These are phyloP conservation scores for Pygoscelis antarcticus DNA, from an alignment of 2,113 vertebrate genomes.

Conservation along the genomic window DNA sequence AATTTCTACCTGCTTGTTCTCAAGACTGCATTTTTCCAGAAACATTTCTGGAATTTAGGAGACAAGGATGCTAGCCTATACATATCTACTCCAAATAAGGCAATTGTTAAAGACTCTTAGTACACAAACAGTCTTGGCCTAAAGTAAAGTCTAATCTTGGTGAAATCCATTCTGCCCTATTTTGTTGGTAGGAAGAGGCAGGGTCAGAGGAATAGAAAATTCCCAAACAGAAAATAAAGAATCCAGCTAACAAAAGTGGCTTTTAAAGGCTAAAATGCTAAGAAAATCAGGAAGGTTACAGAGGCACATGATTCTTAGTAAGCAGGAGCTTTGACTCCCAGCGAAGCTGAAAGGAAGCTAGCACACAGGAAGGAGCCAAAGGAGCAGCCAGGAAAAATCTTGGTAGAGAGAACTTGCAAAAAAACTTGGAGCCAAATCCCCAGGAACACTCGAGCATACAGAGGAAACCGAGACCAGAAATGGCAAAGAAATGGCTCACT, in stretches of 20 bases:
- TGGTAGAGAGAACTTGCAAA: not conserved
- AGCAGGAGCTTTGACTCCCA: not conserved
- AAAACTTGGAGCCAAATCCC: not conserved
- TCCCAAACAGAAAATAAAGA: not conserved
- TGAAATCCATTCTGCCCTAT: not conserved
- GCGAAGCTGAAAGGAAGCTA: not conserved
- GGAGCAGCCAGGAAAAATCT: not conserved
- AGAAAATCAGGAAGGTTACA: not conserved
- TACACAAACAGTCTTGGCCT: not conserved
- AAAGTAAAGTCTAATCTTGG: not conserved
- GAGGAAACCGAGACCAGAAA: not conserved
- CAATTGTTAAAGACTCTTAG: not conserved
- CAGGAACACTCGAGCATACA: not conserved
- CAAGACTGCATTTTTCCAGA: not conserved
- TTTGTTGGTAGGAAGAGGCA: not conserved
- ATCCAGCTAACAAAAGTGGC: not conserved
- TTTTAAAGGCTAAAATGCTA: not conserved
- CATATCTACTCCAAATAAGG: conserved; percentile 13
- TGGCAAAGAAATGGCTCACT: not conserved
- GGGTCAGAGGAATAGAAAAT: not conserved
- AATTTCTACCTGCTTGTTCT: not conserved
- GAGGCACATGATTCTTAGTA: not conserved
- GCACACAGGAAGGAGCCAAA: not conserved
- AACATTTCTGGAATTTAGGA: not conserved
- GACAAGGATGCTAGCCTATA: not conserved